Percentiles rank a stretch among this genome's conserved stretches.
These are phyloP conservation scores for Antheraea yamamai DNA, from an alignment of 2,888 invertebrate genomes.

Conservation along the genomic window DNA sequence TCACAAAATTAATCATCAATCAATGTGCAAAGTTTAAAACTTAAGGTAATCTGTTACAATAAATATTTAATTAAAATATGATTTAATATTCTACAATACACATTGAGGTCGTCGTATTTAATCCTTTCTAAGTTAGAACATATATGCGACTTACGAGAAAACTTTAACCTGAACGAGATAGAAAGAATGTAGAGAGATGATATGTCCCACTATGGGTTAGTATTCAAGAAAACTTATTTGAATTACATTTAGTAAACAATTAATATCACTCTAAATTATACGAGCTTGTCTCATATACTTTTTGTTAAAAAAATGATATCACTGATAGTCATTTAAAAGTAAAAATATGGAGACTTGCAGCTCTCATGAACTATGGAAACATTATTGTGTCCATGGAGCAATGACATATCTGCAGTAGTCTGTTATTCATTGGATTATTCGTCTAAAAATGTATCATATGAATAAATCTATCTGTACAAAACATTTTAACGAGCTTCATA, in stretches of 20 bases:
- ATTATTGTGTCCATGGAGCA: no score
- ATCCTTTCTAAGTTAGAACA: conserved; percentile 28
- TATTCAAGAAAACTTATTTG: neutral
- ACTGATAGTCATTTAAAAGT: neutral
- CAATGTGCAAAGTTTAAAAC: conserved; percentile 62
- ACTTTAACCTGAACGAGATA: conserved; percentile 16
- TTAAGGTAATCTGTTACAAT: conserved; percentile 57
- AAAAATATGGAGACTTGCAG: neutral
- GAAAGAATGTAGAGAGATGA: conserved; percentile 18
- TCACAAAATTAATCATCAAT: conserved; percentile 68
- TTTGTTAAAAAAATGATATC: neutral
- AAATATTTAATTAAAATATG: conserved; percentile 55
- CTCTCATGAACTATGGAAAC: no score
- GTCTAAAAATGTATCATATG: neutral
- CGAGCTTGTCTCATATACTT: neutral
- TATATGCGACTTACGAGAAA: conserved; percentile 22
- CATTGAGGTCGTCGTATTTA: conserved; percentile 29
- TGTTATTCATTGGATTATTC: neutral
- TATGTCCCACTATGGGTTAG: conserved; percentile 18
- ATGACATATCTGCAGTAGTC: neutral
- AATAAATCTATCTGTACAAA: no score
- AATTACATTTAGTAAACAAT: neutral
- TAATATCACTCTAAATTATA: neutral
- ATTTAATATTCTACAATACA: conserved; percentile 57
- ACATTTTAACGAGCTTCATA: no score